Evolutionary conservation across 2,888 invertebrate genomes (phyloP), one percentile per base, ranked within the genome.

Genomic region (Eilema depressum): DNA sequence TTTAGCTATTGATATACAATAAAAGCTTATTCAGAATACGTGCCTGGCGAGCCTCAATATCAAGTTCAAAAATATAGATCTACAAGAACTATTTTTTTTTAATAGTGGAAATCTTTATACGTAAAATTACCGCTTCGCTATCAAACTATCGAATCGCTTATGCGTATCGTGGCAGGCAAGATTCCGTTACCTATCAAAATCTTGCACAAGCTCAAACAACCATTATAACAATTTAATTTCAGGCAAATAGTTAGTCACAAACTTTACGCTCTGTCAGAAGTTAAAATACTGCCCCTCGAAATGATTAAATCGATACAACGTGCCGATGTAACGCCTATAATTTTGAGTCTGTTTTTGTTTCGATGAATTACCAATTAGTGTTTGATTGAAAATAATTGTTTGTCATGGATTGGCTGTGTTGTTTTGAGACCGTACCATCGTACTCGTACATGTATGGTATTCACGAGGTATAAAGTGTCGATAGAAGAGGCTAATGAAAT

Each of bases 341-440:
- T 80, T n/a, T 74, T 69, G 68, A 33, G 33, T 41, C 65, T 74
- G 75, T 78, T 79, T 76, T 73, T 73, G 73, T 71, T 77, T 69
- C 47, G 63, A 74, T 63, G 66, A 57, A 66, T 73, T 75, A 59
- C 67, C 76, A 82, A 79, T 75, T 81, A 81, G n/a, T 53, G 7
- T 53, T 53, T 53, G 53, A 53, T 53, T 53, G 53, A n/a, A 53
- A n/a, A 53, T 53, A 53, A 53, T 53, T 47, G 47, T 5, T 47
- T 53, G 20, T 53, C 53, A n/a, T 10, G 53, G n/a, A 53, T 53
- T 47, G 20, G 47, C 47, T 20, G 10, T 53, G n/a, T n/a, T 53
- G n/a, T n/a, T 53, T 53, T 2, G n/a, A 53, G 4, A 20, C 53
- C n/a, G 20, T 41, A 41, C 17, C 14, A 37, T 1, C 37, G 37